These are phyloP conservation scores for Tipula vernalis DNA, from an alignment of 2,888 invertebrate species.

Conservation along the genomic window DNA sequence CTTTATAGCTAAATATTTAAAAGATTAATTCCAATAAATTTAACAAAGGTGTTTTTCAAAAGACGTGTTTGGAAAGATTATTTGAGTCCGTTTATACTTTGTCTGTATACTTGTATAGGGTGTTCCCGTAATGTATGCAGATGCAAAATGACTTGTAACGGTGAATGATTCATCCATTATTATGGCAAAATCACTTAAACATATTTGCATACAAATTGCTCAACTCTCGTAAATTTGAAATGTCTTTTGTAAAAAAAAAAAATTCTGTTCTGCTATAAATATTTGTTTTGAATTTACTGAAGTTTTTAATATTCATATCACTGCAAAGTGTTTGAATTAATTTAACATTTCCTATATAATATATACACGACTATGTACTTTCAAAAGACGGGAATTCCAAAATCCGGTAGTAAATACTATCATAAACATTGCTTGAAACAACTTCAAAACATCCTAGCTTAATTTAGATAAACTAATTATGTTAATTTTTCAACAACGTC, in stretches of 20 bases:
- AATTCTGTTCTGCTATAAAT: background rate
- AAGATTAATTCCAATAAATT: background rate
- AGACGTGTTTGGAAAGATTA: background rate
- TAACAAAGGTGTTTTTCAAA: background rate
- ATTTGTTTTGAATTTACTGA: background rate
- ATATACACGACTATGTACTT: background rate
- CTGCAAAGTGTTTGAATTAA: background rate
- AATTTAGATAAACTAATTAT: too few relatives aligned
- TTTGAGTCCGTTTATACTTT: background rate
- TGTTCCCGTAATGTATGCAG: background rate
- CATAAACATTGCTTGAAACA: too few relatives aligned
- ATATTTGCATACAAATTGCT: background rate
- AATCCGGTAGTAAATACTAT: background rate
- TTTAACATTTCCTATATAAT: background rate
- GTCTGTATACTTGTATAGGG: background rate
- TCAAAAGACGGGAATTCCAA: background rate
- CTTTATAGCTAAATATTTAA: background rate
- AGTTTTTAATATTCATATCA: background rate
- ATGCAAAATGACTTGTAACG: background rate
- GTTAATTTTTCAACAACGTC: too few relatives aligned
- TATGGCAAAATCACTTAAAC: background rate
- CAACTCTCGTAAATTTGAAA: background rate
- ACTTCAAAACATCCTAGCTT: too few relatives aligned
- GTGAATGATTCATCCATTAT: background rate
- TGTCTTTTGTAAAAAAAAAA: background rate